Evolutionary conservation across 2,797 vertebrate species (phyloP), one percentile per base, ranked within the genome.

Genomic region (Acridotheres tristis): DNA sequence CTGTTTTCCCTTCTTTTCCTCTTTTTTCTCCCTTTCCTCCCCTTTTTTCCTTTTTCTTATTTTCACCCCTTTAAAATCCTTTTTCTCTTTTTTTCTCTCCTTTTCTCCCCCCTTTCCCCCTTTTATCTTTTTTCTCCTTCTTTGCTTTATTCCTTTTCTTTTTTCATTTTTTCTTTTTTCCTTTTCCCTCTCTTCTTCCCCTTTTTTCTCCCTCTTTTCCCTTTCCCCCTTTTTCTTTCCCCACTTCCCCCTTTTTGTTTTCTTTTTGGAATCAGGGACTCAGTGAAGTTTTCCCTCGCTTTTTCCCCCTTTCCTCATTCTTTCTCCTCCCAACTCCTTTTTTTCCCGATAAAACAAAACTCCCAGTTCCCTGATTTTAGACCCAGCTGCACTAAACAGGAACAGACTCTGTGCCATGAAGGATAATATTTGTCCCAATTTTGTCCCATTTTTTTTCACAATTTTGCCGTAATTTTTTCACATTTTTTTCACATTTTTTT

Each of bases 251-350:
- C 16, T 25, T 34, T 45, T 17, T 17, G 5, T 21, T 27, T 9
- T 3, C 7, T 13, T 42, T 50, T 36, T 36, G 17, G 13, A 50
- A 3, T 1, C 3, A 17, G 11, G 4, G 0, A 14, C 5, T 34
- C 18, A 9, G 1, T 15, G 22, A 38, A 1, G 1, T 12, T 13
- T 5, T 7, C 4, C 32, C 7, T 25, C 3, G 0, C 11, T 12
- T 40, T 26, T 21, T 57, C 22, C 1, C 2, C 2, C 7, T 13
- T 18, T 16, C 10, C 22, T 23, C 9, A 0, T 25, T 27, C 12
- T 22, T 43, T n/a, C 7, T 51, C 38, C 55, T 11, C 6, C 5
- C 8, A 27, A 21, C 3, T 23, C 15, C 3, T 27, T 68, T 51
- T 40, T 40, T 17, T 17, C 38, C 16, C 3, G 0, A 19, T 34